Evolutionary conservation across 1,140 invertebrate genomes (phyloP).

Genomic region (Panagrolaimus sp.): DNA sequence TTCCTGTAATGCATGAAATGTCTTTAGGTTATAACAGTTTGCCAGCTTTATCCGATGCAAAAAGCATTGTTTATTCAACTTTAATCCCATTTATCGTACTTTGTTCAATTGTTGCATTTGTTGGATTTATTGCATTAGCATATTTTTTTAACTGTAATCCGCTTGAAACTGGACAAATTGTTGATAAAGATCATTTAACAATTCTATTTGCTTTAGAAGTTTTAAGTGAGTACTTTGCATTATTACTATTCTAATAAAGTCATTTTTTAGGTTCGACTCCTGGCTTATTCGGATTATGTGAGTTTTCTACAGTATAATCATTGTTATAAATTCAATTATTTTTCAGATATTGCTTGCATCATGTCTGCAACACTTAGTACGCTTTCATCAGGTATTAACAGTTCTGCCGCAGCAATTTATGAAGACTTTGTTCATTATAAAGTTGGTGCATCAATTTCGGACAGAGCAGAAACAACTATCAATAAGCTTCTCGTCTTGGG

Average conservation of each 20-base stretch:
- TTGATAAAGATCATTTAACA: constrained; percentile 45
- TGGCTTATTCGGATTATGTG: constrained; percentile 44
- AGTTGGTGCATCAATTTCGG: neutral
- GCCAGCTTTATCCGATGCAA: constrained; percentile 36
- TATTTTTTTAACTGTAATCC: constrained; percentile 53
- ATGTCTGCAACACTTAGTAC: constrained; percentile 48
- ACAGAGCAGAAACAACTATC: neutral
- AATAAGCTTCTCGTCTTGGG: neutral
- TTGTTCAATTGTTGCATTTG: constrained; percentile 27
- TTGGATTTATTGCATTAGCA: constrained; percentile 47
- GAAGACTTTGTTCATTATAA: constrained; percentile 42
- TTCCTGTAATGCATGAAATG: neutral
- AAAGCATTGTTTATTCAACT: constrained; percentile 38
- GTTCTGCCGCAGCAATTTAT: constrained; percentile 46
- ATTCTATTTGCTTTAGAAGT: constrained; percentile 44
- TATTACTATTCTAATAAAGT: constrained; percentile 15
- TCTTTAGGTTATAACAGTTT: constrained; percentile 35
- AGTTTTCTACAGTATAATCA: no score
- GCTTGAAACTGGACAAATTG: constrained; percentile 40
- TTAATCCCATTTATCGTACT: constrained; percentile 24
- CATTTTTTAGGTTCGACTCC: constrained; percentile 34
- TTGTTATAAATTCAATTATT: no score
- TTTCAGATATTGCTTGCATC: constrained; percentile 34
- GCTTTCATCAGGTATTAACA: constrained; percentile 47
- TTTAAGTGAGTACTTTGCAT: constrained; percentile 33